Evolutionary conservation across 1,140 invertebrate genomes (phyloP).

Genomic region (Cotesia glomerata): DNA sequence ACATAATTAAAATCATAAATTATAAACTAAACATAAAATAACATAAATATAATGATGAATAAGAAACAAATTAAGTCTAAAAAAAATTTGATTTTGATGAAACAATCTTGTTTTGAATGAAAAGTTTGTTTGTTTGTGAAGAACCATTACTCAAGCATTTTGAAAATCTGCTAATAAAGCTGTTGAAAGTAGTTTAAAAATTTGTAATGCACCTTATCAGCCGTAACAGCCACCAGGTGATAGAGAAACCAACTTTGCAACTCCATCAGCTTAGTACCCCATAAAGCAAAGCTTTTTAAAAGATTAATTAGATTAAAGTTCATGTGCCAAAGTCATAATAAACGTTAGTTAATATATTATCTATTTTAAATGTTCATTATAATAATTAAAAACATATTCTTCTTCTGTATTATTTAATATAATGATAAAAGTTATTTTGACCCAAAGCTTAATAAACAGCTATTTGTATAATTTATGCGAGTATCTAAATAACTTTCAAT

Average conservation of each 20-base stretch:
- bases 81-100: no score
- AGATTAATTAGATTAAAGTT: conserved; percentile 19
- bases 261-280: conserved; percentile 63
- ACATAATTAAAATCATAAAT: conserved; percentile 1
- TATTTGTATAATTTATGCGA: no score
- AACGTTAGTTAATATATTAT: not conserved
- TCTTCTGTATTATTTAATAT: not conserved
- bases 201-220: conserved; percentile 55
- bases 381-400: not conserved
- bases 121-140: no score
- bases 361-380: not conserved
- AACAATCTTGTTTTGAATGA: no score
- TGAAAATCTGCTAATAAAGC: not conserved
- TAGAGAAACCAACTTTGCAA: conserved; percentile 62
- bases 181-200: not conserved
- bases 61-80: no score
- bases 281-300: conserved; percentile 43
- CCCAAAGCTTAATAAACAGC: no score
- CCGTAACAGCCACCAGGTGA: conserved; percentile 61
- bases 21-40: not conserved
- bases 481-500: no score
- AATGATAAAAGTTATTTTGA: no score
- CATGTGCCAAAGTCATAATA: conserved; percentile 10
- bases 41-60: not conserved
- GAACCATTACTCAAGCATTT: not conserved